Conservation (phyloP, 2,797 vertebrate genomes). For the Sebastes nivosus region DNA sequence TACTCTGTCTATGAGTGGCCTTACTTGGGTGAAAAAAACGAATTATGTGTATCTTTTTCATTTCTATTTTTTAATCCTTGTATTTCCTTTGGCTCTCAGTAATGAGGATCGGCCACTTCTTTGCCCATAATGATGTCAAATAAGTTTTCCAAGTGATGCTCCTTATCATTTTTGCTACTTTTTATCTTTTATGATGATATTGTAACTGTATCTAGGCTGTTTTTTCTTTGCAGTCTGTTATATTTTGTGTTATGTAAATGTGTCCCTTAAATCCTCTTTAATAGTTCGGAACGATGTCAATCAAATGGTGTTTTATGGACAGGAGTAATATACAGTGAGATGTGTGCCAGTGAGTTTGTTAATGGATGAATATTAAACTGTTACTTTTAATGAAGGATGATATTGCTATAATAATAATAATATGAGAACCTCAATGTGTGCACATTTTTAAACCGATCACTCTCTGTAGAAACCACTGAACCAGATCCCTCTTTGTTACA, state of each 20-base stretch:
- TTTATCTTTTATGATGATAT: conserved; percentile 21
- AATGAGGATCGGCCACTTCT: not conserved
- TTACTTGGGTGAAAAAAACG: conserved; percentile 59
- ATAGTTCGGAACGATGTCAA: not conserved
- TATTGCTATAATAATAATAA: not conserved
- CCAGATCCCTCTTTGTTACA: conserved; percentile 41
- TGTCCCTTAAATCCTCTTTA: conserved; percentile 1
- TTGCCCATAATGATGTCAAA: conserved; percentile 24
- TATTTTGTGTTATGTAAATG: conserved; percentile 9
- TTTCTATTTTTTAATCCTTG: not conserved
- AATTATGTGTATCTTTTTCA: conserved; percentile 26
- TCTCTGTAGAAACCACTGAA: not conserved
- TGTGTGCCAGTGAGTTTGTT: conserved; percentile 39
- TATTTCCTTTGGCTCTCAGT: conserved; percentile 13
- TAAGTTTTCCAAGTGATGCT: conserved; percentile 34
- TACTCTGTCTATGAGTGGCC: conserved; percentile 67
- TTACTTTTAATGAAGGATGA: conserved; percentile 24
- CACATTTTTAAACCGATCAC: conserved; percentile 28
- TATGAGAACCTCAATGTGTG: conserved; percentile 15
- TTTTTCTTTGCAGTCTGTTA: conserved; percentile 13
- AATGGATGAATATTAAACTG: conserved; percentile 15
- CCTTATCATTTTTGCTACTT: conserved; percentile 50
- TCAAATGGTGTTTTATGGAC: not conserved
- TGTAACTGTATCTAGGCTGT: not conserved
- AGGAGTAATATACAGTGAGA: not conserved